Evolutionary conservation across 1,140 invertebrate species (phyloP).

Genomic region (Yoshiicerus persimilis): DNA sequence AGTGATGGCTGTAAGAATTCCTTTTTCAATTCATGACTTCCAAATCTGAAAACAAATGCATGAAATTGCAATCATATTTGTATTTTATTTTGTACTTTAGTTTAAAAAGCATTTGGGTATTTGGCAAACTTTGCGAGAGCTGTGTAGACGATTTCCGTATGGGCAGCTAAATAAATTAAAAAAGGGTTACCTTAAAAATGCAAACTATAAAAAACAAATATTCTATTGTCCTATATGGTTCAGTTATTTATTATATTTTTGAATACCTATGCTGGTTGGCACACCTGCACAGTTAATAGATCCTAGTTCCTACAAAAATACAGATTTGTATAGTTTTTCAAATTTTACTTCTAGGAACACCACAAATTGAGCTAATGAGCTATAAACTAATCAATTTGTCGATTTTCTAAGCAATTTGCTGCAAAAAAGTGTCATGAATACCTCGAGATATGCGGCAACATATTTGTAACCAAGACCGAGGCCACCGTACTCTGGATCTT

Average conservation of each 20-base stretch:
- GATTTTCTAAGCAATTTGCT: too few relatives aligned
- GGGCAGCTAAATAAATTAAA: neutral
- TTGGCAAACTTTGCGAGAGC: conserved; percentile 46
- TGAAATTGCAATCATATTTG: too few relatives aligned
- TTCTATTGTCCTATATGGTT: neutral
- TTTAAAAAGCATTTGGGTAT: too few relatives aligned
- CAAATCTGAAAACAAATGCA: conserved; percentile 57
- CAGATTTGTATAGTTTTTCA: neutral
- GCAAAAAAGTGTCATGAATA: too few relatives aligned
- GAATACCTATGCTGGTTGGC: conserved; percentile 46
- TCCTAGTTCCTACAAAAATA: conserved; percentile 54
- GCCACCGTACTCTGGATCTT: conserved; percentile 61
- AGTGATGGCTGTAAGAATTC: conserved; percentile 63
- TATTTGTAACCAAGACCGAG: conserved; percentile 64
- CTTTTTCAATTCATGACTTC: conserved; percentile 62
- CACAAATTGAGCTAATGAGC: too few relatives aligned
- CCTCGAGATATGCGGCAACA: conserved; percentile 60
- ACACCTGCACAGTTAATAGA: conserved; percentile 58
- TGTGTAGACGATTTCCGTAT: conserved; percentile 40
- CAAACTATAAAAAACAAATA: too few relatives aligned
- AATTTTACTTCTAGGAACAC: too few relatives aligned
- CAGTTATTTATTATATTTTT: neutral
- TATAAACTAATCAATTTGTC: too few relatives aligned
- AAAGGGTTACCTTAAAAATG: too few relatives aligned
- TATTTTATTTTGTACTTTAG: too few relatives aligned